phyloP scores from a whole-genome alignment of 2,888 invertebrate species.

The Thymelicus lineola region DNA sequence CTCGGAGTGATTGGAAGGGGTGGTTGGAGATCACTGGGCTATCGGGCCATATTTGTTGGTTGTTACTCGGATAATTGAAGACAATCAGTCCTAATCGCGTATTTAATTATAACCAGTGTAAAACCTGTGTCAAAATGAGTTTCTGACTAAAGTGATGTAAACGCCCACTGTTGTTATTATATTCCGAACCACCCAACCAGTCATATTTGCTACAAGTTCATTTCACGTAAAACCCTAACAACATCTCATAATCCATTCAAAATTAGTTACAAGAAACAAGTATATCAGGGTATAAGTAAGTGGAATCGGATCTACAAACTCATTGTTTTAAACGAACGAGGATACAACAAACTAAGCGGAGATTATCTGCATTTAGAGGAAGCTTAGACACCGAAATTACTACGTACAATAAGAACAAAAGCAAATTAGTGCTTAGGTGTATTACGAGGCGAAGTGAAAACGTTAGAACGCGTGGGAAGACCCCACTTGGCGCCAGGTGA shows the following conservation, averaged over 20 bases:
- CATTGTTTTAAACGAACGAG: constrained; percentile 33
- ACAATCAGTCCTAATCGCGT: too few species aligned
- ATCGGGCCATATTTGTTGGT: too few species aligned
- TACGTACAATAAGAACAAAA: constrained; percentile 68
- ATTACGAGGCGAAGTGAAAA: constrained; percentile 52
- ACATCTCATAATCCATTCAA: constrained; percentile 27
- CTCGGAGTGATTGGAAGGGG: too few species aligned
- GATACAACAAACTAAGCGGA: constrained; percentile 34
- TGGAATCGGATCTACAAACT: constrained; percentile 26
- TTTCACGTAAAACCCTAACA: constrained; percentile 1
- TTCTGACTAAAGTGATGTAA: too few species aligned
- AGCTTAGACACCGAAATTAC: constrained; percentile 63
- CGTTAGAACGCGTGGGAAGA: constrained; percentile 68
- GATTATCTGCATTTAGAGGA: constrained; percentile 49
- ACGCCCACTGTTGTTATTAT: too few species aligned
- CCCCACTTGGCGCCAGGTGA: constrained; percentile 64
- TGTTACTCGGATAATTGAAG: too few species aligned
- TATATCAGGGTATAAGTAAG: constrained; percentile 23
- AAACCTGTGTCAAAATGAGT: too few species aligned
- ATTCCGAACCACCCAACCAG: too few species aligned
- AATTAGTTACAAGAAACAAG: constrained; percentile 24
- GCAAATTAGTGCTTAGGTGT: constrained; percentile 68
- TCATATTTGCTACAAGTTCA: too few species aligned
- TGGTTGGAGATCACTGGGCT: too few species aligned
- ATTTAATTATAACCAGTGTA: too few species aligned